phyloP scores from a whole-genome alignment of 2,113 vertebrate genomes.

The Bucco capensis region DNA sequence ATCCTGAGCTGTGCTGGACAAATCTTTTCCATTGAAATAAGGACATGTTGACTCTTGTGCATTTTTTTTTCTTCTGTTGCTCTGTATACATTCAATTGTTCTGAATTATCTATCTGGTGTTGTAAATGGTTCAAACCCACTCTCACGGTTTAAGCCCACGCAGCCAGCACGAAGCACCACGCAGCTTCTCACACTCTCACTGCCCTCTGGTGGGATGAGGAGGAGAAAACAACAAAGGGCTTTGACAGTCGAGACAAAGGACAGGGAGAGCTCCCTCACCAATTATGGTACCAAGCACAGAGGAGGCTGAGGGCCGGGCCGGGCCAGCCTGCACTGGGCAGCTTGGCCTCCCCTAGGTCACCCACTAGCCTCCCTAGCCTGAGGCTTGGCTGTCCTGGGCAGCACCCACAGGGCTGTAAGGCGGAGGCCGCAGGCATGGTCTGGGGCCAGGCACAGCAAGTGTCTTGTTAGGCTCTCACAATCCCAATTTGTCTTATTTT shows the following conservation, averaged over 20 bases:
- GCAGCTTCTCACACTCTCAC: not conserved
- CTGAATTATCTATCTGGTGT: not conserved
- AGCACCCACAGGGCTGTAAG: not conserved
- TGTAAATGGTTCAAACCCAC: not conserved
- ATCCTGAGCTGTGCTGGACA: not conserved
- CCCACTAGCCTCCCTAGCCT: no score
- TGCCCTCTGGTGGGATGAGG: not conserved
- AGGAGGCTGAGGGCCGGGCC: not conserved
- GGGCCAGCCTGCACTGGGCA: not conserved
- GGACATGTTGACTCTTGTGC: not conserved
- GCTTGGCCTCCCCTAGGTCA: not conserved
- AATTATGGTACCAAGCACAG: not conserved
- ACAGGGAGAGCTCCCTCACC: not conserved
- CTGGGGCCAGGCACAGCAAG: accelerated
- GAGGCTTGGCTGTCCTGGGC: not conserved
- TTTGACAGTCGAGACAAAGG: not conserved
- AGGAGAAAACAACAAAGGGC: not conserved
- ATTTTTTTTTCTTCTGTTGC: not conserved
- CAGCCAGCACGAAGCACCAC: not conserved
- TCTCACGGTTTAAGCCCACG: not conserved
- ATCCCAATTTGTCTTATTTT: accelerated
- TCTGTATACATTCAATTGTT: not conserved
- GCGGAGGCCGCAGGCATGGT: not conserved
- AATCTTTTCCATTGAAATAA: not conserved
- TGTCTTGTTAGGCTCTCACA: accelerated